These are phyloP conservation scores for Drosophila yakuba DNA, from an alignment of 1,140 invertebrate species.

Conservation along the genomic window DNA sequence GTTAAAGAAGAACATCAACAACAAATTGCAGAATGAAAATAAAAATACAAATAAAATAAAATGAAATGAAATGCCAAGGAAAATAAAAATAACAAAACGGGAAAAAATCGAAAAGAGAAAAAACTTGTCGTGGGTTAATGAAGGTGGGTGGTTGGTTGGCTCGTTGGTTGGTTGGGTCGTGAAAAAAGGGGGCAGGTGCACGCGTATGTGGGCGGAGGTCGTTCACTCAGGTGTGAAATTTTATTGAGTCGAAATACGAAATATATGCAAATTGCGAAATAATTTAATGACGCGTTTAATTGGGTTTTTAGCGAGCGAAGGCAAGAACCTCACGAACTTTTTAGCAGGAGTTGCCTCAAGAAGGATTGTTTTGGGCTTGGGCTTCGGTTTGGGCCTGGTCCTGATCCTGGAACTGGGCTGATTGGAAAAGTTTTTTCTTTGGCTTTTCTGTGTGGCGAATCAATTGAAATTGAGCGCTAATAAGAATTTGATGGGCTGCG, in stretches of 20 bases:
- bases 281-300: constrained; percentile 83
- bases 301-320: constrained; percentile 72
- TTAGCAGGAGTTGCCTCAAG: constrained; percentile 25
- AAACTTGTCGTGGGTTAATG: constrained; percentile 50
- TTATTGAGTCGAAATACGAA: constrained; percentile 82
- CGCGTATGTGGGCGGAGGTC: constrained; percentile 28
- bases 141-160: constrained; percentile 1
- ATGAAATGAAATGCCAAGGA: constrained; percentile 30
- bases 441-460: constrained; percentile 52
- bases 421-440: constrained; percentile 75
- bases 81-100: constrained; percentile 42
- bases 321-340: constrained; percentile 23
- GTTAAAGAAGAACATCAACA: constrained; percentile 54
- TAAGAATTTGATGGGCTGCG: constrained; percentile 80
- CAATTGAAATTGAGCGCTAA: constrained; percentile 83
- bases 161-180: background rate
- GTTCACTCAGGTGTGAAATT: constrained; percentile 78
- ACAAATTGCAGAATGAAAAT: constrained; percentile 66
- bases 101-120: constrained; percentile 12
- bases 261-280: constrained; percentile 83
- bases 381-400: background rate
- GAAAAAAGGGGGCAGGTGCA: constrained; percentile 17
- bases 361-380: constrained; percentile 64
- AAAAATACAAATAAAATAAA: constrained; percentile 44
- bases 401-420: constrained; percentile 31